A percentile compares a stretch with the other conserved stretches of the same genome.
Evolutionary conservation across 2,113 vertebrate species (phyloP).

Genomic region (Semicossyphus pulcher): DNA sequence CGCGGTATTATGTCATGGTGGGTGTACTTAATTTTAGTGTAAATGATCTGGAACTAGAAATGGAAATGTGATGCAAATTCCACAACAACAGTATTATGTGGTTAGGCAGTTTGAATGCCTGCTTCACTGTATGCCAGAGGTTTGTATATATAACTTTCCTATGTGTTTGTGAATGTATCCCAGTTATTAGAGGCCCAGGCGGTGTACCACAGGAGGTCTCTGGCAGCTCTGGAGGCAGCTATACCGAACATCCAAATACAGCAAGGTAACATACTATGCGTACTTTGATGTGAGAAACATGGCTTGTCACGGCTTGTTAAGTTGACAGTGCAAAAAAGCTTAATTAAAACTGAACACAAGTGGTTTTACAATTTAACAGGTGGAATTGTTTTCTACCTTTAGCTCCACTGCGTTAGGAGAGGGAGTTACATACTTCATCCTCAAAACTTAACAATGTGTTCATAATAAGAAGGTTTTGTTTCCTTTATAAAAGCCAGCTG

Average conservation of each 20-base stretch:
- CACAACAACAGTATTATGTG: neutral
- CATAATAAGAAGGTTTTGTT: too few relatives aligned
- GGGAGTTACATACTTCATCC: too few relatives aligned
- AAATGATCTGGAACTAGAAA: neutral
- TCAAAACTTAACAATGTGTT: too few relatives aligned
- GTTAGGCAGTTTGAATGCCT: neutral
- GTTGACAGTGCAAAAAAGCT: neutral
- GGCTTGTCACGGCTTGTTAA: neutral
- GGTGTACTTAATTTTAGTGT: constrained; percentile 57
- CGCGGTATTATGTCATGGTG: constrained; percentile 91
- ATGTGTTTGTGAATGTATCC: constrained; percentile 81
- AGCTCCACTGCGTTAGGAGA: too few relatives aligned
- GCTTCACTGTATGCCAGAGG: neutral
- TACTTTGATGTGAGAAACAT: too few relatives aligned
- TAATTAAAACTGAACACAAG: neutral
- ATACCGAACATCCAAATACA: constrained; percentile 93
- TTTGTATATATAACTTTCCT: constrained; percentile 49
- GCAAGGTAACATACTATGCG: too few relatives aligned
- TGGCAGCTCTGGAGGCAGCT: constrained; percentile 93
- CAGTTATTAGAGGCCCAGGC: constrained; percentile 98
- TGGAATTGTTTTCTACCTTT: too few relatives aligned
- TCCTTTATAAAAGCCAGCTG: too few relatives aligned
- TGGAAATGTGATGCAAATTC: constrained; percentile 35
- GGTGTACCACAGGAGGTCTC: constrained; percentile 97
- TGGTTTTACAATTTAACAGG: too few relatives aligned